Evolutionary conservation across 2,888 invertebrate genomes (phyloP), one percentile per base, ranked within the genome.

Genomic region (Ormyrus thymus): DNA sequence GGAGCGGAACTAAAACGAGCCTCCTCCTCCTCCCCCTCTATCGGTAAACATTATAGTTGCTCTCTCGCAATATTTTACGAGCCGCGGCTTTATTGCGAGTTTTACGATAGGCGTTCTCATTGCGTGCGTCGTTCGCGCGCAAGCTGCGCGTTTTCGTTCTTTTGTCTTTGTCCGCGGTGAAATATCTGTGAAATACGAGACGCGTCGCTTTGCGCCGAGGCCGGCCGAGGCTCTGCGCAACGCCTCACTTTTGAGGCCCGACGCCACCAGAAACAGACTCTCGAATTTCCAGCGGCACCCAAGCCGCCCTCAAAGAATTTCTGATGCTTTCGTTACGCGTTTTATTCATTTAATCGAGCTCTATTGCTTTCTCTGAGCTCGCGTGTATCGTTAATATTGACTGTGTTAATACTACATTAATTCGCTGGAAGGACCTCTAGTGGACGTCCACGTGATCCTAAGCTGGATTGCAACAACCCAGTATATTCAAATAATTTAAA

Each of bases 41-140:
- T 68, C 69, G 80, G 73, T 51, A 71, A 74, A 66, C 74, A 80
- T 80, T 75, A 72, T 68, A 78, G 77, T 78, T 78, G 56, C 69
- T 15, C 69, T 64, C 71, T 62, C 50, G 69, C 78, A 76, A 81
- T 81, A 81, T 81, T 75, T 78, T 78, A 81, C 81, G 81, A 78
- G 71, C 78, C 64, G 75, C 72, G 72, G 72, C 75, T 78, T 72
- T 81, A 81, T 78, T 78, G 81, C 69, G 13, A 81, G 64, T 76
- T 81, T 81, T 81, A 81, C 76, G 81, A 76, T 66, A 69, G 29
- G 29, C 29, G 29, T 4, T 29, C 29, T 29, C 10, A 48, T 11
- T 53, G 29, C 46, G 10, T 8, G 50, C 29, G 50, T 7, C 43
- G 15, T 48, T 7, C 45, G 61, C 0, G 15, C 46, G n/a, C 11